Conservation (phyloP, 1,140 invertebrate species). For the Drosophila sechellia region DNA sequence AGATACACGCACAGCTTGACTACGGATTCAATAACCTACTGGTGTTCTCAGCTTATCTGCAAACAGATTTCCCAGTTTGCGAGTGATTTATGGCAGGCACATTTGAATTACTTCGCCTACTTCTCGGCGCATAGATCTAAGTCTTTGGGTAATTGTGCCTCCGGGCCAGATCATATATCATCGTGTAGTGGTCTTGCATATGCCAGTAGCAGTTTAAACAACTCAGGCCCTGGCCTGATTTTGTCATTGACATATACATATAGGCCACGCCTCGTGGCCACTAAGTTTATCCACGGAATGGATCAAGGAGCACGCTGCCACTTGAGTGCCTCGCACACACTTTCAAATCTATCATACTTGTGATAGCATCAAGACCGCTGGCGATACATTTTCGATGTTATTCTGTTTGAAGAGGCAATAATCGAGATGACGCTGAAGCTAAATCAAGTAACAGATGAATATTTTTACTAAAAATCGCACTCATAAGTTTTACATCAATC, state of each 20-base stretch:
- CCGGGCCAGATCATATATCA: slow-evolving; percentile 63
- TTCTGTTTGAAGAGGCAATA: slow-evolving; percentile 26
- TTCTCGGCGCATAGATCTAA: slow-evolving; percentile 34
- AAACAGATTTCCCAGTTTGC: slow-evolving; percentile 43
- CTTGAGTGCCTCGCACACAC: slow-evolving; percentile 30
- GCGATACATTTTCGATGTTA: slow-evolving; percentile 24
- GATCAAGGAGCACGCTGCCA: slow-evolving; percentile 9
- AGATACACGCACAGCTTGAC: background rate
- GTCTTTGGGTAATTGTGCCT: slow-evolving; percentile 60
- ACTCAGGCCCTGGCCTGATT: slow-evolving; percentile 34
- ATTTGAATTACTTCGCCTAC: slow-evolving; percentile 64
- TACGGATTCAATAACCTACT: slow-evolving; percentile 39
- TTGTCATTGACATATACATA: slow-evolving; percentile 69
- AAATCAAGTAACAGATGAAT: slow-evolving; percentile 34
- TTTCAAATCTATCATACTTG: slow-evolving; percentile 67
- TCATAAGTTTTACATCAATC: slow-evolving; percentile 48
- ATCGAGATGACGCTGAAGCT: background rate
- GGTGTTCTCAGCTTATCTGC: slow-evolving; percentile 30
- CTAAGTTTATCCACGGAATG: slow-evolving; percentile 12
- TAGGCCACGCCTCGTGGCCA: slow-evolving; percentile 10
- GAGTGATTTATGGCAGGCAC: slow-evolving; percentile 61
- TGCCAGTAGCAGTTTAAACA: slow-evolving; percentile 63
- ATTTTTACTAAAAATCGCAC: slow-evolving; percentile 21
- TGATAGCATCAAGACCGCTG: slow-evolving; percentile 25
- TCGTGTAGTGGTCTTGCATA: slow-evolving; percentile 68